Percentiles rank a stretch among this genome's conserved stretches.
phyloP scores from a whole-genome alignment of 2,797 vertebrate species.

The Spondyliosoma cantharus region DNA sequence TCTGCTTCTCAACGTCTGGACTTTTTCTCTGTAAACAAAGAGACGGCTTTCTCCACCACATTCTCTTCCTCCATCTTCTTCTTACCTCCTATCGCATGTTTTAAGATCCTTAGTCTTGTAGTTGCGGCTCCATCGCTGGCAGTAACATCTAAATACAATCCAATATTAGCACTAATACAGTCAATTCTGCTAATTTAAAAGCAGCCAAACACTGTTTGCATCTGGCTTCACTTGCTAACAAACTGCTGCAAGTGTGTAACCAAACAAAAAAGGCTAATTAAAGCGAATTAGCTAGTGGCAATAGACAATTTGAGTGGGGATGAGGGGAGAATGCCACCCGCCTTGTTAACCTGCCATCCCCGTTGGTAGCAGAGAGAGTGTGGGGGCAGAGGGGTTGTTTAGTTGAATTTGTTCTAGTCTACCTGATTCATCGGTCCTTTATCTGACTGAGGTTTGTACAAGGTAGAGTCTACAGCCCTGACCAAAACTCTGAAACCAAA shows the following conservation, averaged over 20 bases:
- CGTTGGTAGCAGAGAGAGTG: too few relatives aligned
- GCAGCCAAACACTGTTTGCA: not conserved
- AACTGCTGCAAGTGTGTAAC: slow-evolving; percentile 6
- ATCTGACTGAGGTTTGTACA: too few relatives aligned
- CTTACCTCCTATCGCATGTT: not conserved
- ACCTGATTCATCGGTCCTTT: too few relatives aligned
- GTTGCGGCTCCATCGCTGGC: slow-evolving; percentile 2
- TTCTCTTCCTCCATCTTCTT: not conserved
- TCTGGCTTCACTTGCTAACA: slow-evolving; percentile 3
- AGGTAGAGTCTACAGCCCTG: too few relatives aligned
- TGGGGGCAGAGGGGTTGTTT: too few relatives aligned
- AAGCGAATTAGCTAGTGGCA: not conserved
- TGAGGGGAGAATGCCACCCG: too few relatives aligned
- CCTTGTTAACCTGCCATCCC: too few relatives aligned
- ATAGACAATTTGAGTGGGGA: too few relatives aligned
- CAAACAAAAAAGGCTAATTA: slow-evolving; percentile 14
- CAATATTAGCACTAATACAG: slow-evolving; percentile 16
- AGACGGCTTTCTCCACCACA: slow-evolving; percentile 8
- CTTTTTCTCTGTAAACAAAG: slow-evolving; percentile 49
- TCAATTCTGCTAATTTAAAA: slow-evolving; percentile 10
- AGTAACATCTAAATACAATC: slow-evolving; percentile 31
- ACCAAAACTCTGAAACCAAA: too few relatives aligned
- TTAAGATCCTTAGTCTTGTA: not conserved
- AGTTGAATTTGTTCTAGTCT: too few relatives aligned
- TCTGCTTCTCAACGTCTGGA: slow-evolving; percentile 42